Conservation (phyloP, 2,113 vertebrate genomes). For the Sorex fumeus region DNA sequence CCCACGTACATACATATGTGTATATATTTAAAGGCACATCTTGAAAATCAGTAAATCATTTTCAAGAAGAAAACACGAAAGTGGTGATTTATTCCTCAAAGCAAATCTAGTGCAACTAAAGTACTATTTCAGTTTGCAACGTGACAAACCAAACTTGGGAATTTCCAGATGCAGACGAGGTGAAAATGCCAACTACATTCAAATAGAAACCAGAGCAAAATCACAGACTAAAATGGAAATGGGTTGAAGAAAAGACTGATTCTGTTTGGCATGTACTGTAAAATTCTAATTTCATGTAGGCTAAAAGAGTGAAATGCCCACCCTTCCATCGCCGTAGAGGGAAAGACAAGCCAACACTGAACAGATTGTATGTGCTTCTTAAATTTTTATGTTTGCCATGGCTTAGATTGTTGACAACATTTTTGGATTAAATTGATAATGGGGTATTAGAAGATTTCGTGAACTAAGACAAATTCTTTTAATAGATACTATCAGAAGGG, state of each 20-base stretch:
- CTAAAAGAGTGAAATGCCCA: slow-evolving; percentile 61
- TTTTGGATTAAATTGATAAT: slow-evolving; percentile 43
- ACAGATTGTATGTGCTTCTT: slow-evolving; percentile 30
- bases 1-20: not conserved
- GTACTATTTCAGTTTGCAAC: slow-evolving; percentile 59
- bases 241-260: slow-evolving; percentile 66
- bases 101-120: slow-evolving; percentile 72
- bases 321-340: not conserved
- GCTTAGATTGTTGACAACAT: slow-evolving; percentile 57
- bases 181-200: slow-evolving; percentile 68
- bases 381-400: slow-evolving; percentile 58
- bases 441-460: slow-evolving; percentile 17
- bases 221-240: slow-evolving; percentile 70
- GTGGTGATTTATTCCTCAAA: slow-evolving; percentile 59
- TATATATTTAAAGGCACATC: slow-evolving; percentile 50
- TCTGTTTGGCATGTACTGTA: slow-evolving; percentile 63
- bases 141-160: slow-evolving; percentile 65
- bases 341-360: slow-evolving; percentile 56
- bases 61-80: slow-evolving; percentile 71
- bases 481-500: slow-evolving; percentile 7
- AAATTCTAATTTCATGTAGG: slow-evolving; percentile 76
- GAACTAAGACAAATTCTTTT: slow-evolving; percentile 57
- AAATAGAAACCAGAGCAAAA: slow-evolving; percentile 72
- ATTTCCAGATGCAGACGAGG: slow-evolving; percentile 72
- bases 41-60: slow-evolving; percentile 76